Base-by-base conservation (phyloP, 2,888 invertebrate genomes). In the Ganaspis brasiliensis region DNA sequence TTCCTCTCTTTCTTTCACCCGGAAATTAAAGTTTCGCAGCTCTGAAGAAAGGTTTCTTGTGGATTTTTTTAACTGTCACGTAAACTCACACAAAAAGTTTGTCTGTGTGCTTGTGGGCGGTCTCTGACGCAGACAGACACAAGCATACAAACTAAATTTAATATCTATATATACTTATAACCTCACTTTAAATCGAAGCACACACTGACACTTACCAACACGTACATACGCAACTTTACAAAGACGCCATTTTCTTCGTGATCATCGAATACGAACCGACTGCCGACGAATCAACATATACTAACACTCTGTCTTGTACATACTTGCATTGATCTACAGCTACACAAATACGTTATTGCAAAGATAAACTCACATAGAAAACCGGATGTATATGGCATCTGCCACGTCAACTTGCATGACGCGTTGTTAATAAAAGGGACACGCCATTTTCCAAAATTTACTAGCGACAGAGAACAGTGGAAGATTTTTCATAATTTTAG, bases 381-480 rank as follows among this genome's bases (percentile, higher is more conserved):
- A 24, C 56, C 56, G 56, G 61, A 61, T 61, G 61, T 63, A 63
- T 63, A 40, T 40, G 63, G 63, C 45, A 61, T 61, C 19, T 85
- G 87, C 89, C 89, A 89, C 89, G 88, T 89, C 87, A 85, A 84
- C 85, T 76, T 83, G 81, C 83, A 87, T 88, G 89, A 89, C 86
- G 86, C 84, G 83, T 82, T 74, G 79, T 76, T 74, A 79, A 78
- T 78, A 61, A 45, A 79, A 80, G 76, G 77, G 79, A 75, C 81
- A 79, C 83, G 82, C 74, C 82, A 81, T 84, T 81, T 83, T 75
- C 79, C 81, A 67, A 82, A 79, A 79, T 80, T 77, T 70, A 76
- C 59, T 61, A 70, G 74, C 77, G 78, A 77, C 72, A 76, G 55
- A 77, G 75, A 74, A 14, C 31, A 80, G 81, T 78, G 78, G 81